Percentiles rank a stretch among this genome's conserved stretches.
These are phyloP conservation scores for Denticeps clupeoides DNA, from an alignment of 2,797 vertebrate species.

Conservation along the genomic window DNA sequence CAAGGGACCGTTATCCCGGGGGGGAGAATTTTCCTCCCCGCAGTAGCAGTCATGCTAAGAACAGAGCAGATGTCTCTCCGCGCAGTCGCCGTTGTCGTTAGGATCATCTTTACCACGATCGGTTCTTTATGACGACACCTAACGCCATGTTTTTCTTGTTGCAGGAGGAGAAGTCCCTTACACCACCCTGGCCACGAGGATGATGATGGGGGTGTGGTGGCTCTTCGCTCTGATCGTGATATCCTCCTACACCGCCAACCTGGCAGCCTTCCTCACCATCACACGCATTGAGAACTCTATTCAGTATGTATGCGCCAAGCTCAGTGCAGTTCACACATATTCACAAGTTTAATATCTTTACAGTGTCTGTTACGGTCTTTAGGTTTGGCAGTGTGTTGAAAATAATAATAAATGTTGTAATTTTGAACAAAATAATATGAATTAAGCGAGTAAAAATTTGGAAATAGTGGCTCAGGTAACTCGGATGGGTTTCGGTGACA, in stretches of 20 bases:
- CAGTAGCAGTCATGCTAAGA: constrained; percentile 4
- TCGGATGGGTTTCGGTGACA: too few species aligned
- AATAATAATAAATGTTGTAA: too few species aligned
- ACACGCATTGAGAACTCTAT: constrained; percentile 96
- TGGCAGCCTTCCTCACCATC: constrained; percentile 95
- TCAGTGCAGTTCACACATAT: too few species aligned
- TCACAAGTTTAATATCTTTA: too few species aligned
- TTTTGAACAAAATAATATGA: too few species aligned
- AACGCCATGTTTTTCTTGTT: background rate
- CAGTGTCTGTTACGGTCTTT: too few species aligned
- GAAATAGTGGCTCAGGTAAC: too few species aligned
- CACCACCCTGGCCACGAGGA: constrained; percentile 89
- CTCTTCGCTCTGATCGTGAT: constrained; percentile 96
- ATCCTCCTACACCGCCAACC: constrained; percentile 95
- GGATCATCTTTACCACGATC: too few species aligned
- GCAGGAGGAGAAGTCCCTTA: constrained; percentile 93
- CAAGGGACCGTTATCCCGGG: constrained; percentile 3
- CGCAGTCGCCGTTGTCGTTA: constrained; percentile 5
- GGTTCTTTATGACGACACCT: too few species aligned
- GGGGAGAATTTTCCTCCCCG: too few species aligned
- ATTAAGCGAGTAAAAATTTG: too few species aligned
- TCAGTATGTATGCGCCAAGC: constrained; percentile 72
- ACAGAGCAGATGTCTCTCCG: constrained; percentile 10
- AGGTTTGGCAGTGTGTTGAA: too few species aligned
- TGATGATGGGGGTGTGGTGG: constrained; percentile 99